Evolutionary conservation across 2,888 invertebrate species (phyloP).

Genomic region (Ferdinandea cuprea): DNA sequence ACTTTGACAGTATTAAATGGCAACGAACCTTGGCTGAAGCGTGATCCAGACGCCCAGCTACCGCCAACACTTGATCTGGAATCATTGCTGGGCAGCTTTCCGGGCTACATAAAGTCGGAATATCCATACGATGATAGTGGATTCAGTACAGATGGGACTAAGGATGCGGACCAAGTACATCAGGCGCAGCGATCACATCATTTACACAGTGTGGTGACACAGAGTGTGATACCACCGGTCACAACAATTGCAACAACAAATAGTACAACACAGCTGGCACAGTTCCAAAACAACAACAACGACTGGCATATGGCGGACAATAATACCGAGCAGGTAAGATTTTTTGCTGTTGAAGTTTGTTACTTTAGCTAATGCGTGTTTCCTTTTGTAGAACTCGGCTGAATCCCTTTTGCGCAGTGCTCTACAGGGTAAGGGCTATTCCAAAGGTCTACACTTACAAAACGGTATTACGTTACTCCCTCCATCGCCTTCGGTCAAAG

Average conservation of each 20-base stretch:
- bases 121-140: conserved; percentile 91
- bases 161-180: conserved; percentile 82
- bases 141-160: conserved; percentile 86
- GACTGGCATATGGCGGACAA: conserved; percentile 92
- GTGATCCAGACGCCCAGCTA: conserved; percentile 85
- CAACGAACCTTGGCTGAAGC: conserved; percentile 87
- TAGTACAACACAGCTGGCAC: conserved; percentile 84
- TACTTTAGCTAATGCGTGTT: neutral
- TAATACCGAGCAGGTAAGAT: conserved; percentile 84
- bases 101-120: conserved; percentile 88
- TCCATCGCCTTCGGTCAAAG: conserved; percentile 84
- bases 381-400: conserved; percentile 83
- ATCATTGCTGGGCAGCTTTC: conserved; percentile 90
- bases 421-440: conserved; percentile 89
- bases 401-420: conserved; percentile 92
- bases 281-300: conserved; percentile 88
- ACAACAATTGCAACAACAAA: conserved; percentile 72
- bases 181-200: conserved; percentile 73
- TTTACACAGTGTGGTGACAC: conserved; percentile 77
- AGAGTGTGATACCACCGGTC: conserved; percentile 73
- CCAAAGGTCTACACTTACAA: conserved; percentile 82
- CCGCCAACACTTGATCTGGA: conserved; percentile 88
- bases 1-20: conserved; percentile 94
- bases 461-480: conserved; percentile 81
- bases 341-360: neutral